Conservation (phyloP, 2,113 vertebrate genomes). For the Pterophyllum scalare region DNA sequence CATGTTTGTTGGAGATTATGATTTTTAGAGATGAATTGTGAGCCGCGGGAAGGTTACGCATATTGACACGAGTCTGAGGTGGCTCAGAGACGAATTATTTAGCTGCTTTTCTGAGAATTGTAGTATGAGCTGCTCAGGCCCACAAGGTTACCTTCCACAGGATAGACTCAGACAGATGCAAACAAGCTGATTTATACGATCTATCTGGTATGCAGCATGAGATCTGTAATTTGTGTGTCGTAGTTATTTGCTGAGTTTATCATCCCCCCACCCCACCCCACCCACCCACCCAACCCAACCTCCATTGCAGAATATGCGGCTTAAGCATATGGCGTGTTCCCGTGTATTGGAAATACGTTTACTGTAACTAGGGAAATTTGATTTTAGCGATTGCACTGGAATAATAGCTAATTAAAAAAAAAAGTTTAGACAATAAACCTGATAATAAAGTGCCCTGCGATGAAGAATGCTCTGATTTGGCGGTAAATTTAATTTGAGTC, state of each 20-base stretch:
- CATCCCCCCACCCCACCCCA: too few species aligned
- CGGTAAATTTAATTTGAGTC: too few species aligned
- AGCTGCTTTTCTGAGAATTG: neutral
- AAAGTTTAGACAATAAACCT: neutral
- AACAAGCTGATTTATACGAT: too few species aligned
- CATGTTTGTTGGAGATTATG: neutral
- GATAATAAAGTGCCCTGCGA: fast-evolving
- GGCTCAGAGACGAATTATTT: neutral
- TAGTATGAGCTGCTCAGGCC: neutral
- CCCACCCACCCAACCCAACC: neutral
- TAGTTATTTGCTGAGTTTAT: too few species aligned
- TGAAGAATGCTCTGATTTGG: too few species aligned
- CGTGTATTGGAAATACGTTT: fast-evolving
- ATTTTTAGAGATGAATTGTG: neutral
- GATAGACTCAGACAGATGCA: too few species aligned
- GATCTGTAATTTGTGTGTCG: too few species aligned
- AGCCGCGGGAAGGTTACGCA: conserved; percentile 1
- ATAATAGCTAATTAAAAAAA: neutral
- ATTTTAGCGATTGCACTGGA: neutral
- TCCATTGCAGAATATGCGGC: neutral
- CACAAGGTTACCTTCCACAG: too few species aligned
- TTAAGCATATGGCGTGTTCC: neutral
- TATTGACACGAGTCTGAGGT: conserved; percentile 6
- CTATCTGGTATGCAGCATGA: too few species aligned
- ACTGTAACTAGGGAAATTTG: neutral